Percentiles rank a stretch among this genome's conserved stretches.
Conservation (phyloP, 2,888 invertebrate genomes). For the Zootermopsis nevadensis region DNA sequence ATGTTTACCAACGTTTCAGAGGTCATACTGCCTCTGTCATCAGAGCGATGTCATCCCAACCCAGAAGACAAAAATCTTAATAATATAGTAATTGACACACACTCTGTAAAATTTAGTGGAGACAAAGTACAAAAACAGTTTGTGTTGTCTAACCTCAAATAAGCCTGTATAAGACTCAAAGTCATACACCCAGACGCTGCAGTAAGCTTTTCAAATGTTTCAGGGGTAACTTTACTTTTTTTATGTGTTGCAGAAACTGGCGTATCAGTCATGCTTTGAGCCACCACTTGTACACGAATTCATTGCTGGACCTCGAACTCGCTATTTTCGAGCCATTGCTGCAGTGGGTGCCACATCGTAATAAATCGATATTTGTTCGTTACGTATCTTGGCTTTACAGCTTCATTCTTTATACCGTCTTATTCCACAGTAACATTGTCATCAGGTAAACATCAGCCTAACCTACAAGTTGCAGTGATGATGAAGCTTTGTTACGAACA, state of each 20-base stretch:
- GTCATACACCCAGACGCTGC: too few species aligned
- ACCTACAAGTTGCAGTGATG: not conserved
- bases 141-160: too few species aligned
- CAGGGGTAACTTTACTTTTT: not conserved
- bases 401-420: slow-evolving; percentile 63
- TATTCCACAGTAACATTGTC: slow-evolving; percentile 44
- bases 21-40: too few species aligned
- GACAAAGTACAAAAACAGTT: too few species aligned
- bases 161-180: too few species aligned
- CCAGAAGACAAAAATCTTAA: too few species aligned
- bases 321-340: slow-evolving; percentile 75
- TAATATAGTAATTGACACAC: too few species aligned
- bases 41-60: too few species aligned
- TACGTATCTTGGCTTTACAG: slow-evolving; percentile 68
- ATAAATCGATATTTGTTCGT: slow-evolving; percentile 66
- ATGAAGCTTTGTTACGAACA: not conserved
- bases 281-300: slow-evolving; percentile 84
- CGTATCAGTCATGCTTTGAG: slow-evolving; percentile 80
- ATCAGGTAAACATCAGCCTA: not conserved
- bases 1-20: too few species aligned
- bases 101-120: too few species aligned
- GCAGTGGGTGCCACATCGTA: slow-evolving; percentile 70
- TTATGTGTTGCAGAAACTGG: slow-evolving; percentile 70
- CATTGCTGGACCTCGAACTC: slow-evolving; percentile 79
- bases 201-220: too few species aligned